Base-by-base conservation (phyloP, 2,797 vertebrate genomes). In the Diplodus puntazzo region DNA sequence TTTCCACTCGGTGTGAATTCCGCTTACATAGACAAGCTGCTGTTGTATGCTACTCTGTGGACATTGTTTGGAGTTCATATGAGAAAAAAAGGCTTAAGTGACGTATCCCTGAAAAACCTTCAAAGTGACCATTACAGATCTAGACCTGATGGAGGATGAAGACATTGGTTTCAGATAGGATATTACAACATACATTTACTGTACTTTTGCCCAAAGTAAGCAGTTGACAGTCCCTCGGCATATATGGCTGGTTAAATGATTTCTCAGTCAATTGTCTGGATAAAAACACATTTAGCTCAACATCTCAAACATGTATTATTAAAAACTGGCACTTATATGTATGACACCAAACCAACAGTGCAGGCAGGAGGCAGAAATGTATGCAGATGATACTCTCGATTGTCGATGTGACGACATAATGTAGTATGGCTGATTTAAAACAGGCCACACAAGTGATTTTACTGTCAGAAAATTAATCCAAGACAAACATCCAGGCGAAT, bases 391-490 rank as follows among this genome's bases (percentile, higher is more conserved):
- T 52, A 5, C 48, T 68, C 14, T 75, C 30, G 34, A 72, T 21
- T 27, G 14, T 8, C 0, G 3, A 20, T 11, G 34, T 9, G 27
- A 49, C 30, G 45, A 18, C n/a, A 39, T 58, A 16, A 43, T 50
- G n/a, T 16, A 16, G 20, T 21, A 14, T 11, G 20, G 1, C 13
- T 63, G 7, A 64, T 76, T 61, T 50, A 45, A 55, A 76, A 57
- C 57, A 46, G 14, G 4, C 16, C 14, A 34, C 7, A 5, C 17
- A 30, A 20, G 21, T 20, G 2, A 69, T 78, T 65, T 70, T 66
- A 14, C 16, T 61, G 21, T 78, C 66, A 72, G 7, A 66, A 34
- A 69, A 65, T 39, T 13, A 17, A 48, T 70, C 62, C 34, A 58
- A 73, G 30, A 64, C 12, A 77, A 70, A 70, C 25, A 30, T n/a